phyloP scores from a whole-genome alignment of 2,113 vertebrate species.

The Aldabrachelys gigantea region DNA sequence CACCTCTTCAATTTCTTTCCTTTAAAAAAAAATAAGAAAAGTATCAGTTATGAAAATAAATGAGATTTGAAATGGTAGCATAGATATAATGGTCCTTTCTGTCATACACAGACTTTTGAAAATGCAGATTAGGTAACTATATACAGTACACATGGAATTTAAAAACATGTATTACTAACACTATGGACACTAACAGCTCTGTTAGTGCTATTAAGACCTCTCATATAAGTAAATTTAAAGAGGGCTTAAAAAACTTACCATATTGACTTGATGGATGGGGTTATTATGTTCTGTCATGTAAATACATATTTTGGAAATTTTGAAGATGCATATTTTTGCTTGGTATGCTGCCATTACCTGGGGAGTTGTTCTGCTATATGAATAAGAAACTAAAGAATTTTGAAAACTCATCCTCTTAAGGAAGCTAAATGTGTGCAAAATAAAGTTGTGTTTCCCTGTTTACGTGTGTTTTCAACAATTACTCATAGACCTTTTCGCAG shows the following conservation, averaged over 20 bases:
- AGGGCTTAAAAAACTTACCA: slow-evolving; percentile 11
- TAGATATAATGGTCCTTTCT: neutral
- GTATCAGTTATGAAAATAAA: neutral
- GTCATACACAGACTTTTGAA: slow-evolving; percentile 1
- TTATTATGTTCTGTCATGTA: neutral
- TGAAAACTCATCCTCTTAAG: neutral
- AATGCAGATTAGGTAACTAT: neutral
- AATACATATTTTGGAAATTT: neutral
- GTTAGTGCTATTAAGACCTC: slow-evolving; percentile 20
- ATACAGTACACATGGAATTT: neutral
- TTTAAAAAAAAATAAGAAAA: slow-evolving; percentile 23
- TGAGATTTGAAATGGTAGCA: neutral
- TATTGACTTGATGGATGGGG: slow-evolving; percentile 7
- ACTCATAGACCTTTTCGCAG: neutral
- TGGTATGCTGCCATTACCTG: neutral
- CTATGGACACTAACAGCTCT: neutral
- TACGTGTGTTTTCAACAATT: neutral
- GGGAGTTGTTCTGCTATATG: neutral
- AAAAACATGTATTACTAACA: slow-evolving; percentile 14
- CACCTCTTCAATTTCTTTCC: neutral
- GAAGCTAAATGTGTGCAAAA: neutral
- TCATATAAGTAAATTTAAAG: neutral
- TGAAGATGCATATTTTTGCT: slow-evolving; percentile 21
- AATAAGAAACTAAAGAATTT: neutral
- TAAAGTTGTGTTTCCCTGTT: neutral